Base-by-base conservation (phyloP, 2,113 vertebrate genomes). In the Pedionomus torquatus region DNA sequence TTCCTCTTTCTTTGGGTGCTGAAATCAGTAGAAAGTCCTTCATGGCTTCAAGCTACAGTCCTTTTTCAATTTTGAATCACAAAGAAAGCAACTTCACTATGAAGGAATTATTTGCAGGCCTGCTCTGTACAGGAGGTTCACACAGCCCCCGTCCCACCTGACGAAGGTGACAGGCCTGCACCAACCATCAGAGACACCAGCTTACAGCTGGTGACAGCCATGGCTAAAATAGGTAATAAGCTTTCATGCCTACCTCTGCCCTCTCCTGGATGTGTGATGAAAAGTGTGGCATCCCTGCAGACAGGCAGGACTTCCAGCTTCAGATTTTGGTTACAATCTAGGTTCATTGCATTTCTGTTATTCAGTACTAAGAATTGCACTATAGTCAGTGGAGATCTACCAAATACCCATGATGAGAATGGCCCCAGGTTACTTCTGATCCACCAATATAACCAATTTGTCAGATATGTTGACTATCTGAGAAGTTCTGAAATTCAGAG, bases 331-430 rank as follows among this genome's bases (percentile, higher is more conserved):
- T 33, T n/a, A 37, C 30, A 52, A 80, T 43, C 17, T 20, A 77
- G 9, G 15, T n/a, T 90, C 31, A 44, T 57, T 28, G n/a, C 1
- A 6, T 76, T 84, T 79, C 52, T 82, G 13, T 17, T 64, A 12
- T 41, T 74, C 19, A 28, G 21, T 25, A 35, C 52, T 9, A 64
- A 63, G 20, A 80, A 70, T 0, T n/a, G 12, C 23, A 15, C 31
- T 18, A 13, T 1, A 61, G 63, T 54, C 21, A 7, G 20, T 7
- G 24, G 37, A 58, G n/a, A 91, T 9, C 33, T 46, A 83, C 28
- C 51, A 81, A 90, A 66, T 0, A 72, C 15, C 10, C 64, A 51
- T 0, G 0, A 20, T 54, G 13, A 79, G 49, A 63, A 33, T 0
- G 1, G 33, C 30, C 43, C 21, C 44, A 31, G 21, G 37, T 28